These are phyloP conservation scores for Nomada ferruginata DNA, from an alignment of 2,888 invertebrate species.

Conservation along the genomic window DNA sequence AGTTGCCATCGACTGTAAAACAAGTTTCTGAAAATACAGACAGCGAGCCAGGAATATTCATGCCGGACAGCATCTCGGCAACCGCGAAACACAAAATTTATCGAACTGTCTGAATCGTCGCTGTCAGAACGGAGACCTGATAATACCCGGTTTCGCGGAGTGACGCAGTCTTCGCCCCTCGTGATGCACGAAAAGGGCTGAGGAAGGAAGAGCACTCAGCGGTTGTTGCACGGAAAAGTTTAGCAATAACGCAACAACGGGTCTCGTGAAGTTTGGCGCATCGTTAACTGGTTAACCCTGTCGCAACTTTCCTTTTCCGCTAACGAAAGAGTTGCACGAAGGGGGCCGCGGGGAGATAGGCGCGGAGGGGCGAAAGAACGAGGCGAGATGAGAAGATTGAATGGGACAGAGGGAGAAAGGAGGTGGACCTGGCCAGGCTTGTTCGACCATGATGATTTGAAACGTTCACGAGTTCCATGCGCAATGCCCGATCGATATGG, in stretches of 20 bases:
- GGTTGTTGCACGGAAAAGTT: conserved; percentile 71
- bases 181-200: conserved; percentile 10
- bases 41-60: too few relatives aligned
- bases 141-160: conserved; percentile 46
- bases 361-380: neutral
- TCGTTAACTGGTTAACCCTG: conserved; percentile 68
- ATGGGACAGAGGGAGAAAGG: neutral
- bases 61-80: neutral
- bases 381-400: neutral
- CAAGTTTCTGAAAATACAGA: too few relatives aligned
- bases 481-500: conserved; percentile 69
- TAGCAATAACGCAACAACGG: conserved; percentile 76
- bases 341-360: neutral
- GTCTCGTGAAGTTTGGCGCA: conserved; percentile 55
- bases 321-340: conserved; percentile 19
- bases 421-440: conserved; percentile 33
- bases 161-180: conserved; percentile 1
- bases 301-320: conserved; percentile 42
- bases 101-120: conserved; percentile 1
- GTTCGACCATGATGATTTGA: conserved; percentile 65
- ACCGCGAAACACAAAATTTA: neutral
- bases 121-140: conserved; percentile 48
- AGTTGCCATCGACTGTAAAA: too few relatives aligned
- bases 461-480: conserved; percentile 61
- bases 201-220: conserved; percentile 11